Evolutionary conservation across 2,888 invertebrate genomes (phyloP).

Genomic region (Dryocosmus kuriphilus): DNA sequence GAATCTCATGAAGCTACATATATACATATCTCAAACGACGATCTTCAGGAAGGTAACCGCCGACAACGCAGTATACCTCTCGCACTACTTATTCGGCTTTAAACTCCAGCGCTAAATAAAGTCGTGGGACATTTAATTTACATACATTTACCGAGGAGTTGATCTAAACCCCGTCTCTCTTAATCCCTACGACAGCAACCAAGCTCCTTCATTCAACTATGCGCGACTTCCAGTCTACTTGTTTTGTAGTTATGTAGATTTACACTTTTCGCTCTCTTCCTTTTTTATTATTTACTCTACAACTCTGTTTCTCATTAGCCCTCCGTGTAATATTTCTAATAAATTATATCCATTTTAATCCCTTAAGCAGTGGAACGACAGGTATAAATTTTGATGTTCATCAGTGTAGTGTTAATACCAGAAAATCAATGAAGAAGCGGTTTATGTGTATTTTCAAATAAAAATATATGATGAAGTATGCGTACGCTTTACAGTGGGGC

Average conservation of each 20-base stretch:
- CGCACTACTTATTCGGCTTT: constrained; percentile 46
- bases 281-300: background rate
- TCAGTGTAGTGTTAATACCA: too few species aligned
- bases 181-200: constrained; percentile 12
- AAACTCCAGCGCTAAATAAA: constrained; percentile 67
- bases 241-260: background rate
- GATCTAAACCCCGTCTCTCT: constrained; percentile 18
- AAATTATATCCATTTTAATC: background rate
- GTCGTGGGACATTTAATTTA: constrained; percentile 67
- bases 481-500: too few species aligned
- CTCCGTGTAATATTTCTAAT: background rate
- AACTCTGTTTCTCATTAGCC: background rate
- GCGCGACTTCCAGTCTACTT: constrained; percentile 2
- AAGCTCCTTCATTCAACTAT: constrained; percentile 24
- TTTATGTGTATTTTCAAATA: too few species aligned
- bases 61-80: constrained; percentile 7
- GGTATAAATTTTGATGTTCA: too few species aligned
- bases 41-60: constrained; percentile 19
- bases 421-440: too few species aligned
- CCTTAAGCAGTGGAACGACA: too few species aligned
- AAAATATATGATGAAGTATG: too few species aligned
- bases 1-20: background rate
- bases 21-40: constrained; percentile 3
- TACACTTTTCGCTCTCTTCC: background rate
- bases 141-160: constrained; percentile 61